Percentiles rank a stretch among this genome's conserved stretches.
Conservation (phyloP, 2,888 invertebrate genomes). For the Parnassius smintheus region DNA sequence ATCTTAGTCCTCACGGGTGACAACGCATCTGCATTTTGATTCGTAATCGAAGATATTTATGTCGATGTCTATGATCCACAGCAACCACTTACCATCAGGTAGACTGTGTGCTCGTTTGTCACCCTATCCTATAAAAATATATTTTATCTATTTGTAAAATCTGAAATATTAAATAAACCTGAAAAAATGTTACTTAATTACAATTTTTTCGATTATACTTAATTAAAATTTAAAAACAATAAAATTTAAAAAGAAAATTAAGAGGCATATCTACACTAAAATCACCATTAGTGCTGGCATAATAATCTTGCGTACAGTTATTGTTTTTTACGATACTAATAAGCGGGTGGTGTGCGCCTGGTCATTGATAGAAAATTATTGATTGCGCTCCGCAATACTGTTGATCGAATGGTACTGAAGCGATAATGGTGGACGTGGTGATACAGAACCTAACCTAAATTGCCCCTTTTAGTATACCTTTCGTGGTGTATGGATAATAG, state of each 20-base stretch:
- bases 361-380: slow-evolving; percentile 78
- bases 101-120: too few species aligned
- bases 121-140: too few species aligned
- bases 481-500: slow-evolving; percentile 6
- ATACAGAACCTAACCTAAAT: slow-evolving; percentile 22
- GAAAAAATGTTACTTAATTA: too few species aligned
- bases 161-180: too few species aligned
- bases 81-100: too few species aligned
- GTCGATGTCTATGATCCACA: too few species aligned
- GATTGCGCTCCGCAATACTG: slow-evolving; percentile 48
- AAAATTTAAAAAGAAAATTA: slow-evolving; percentile 10
- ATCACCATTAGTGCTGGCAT: slow-evolving; percentile 37
- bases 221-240: neutral
- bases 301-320: slow-evolving; percentile 66
- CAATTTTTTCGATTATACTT: too few species aligned
- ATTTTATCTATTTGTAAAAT: too few species aligned
- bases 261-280: slow-evolving; percentile 45
- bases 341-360: slow-evolving; percentile 59
- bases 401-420: slow-evolving; percentile 38
- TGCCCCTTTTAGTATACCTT: slow-evolving; percentile 17
- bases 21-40: too few species aligned
- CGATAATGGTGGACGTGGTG: slow-evolving; percentile 37
- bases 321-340: slow-evolving; percentile 74
- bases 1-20: too few species aligned
- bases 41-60: too few species aligned